phyloP scores from a whole-genome alignment of 1,140 invertebrate genomes.

The Lepeophtheirus salmonis region DNA sequence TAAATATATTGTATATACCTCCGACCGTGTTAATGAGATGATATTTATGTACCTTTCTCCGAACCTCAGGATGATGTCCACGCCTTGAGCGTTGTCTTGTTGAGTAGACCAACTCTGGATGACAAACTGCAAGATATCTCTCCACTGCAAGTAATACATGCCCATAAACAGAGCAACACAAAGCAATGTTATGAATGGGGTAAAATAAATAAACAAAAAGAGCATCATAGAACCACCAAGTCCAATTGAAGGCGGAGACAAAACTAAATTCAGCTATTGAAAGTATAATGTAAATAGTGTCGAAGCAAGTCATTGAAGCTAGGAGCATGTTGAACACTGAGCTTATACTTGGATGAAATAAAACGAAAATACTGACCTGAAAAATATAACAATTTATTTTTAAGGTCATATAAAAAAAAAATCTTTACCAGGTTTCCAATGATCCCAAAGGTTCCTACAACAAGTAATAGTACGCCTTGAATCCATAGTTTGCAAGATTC shows the following conservation, averaged over 20 bases:
- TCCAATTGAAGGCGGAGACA: conserved; percentile 2
- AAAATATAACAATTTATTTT: neutral
- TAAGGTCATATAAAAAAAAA: neutral
- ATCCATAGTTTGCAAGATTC: neutral
- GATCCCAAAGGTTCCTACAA: neutral
- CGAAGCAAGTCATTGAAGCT: conserved; percentile 5
- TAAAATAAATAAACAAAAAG: conserved; percentile 12
- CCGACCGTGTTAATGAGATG: too few relatives aligned
- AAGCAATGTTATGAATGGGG: conserved; percentile 9
- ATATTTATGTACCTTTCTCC: too few relatives aligned
- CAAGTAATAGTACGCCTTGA: neutral
- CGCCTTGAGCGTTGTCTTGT: neutral
- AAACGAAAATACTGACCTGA: conserved; percentile 11
- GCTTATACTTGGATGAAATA: neutral
- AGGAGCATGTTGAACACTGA: conserved; percentile 11
- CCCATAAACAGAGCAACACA: conserved; percentile 1
- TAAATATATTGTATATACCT: too few relatives aligned
- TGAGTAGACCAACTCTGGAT: conserved; percentile 15
- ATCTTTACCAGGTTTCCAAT: neutral
- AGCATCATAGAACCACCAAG: neutral
- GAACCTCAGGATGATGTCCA: neutral
- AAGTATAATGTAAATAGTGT: conserved; percentile 11
- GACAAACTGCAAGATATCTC: conserved; percentile 12
- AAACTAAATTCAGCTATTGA: conserved; percentile 6
- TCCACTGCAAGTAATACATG: conserved; percentile 8